A percentile compares a stretch with the other conserved stretches of the same genome.
Conservation (phyloP, 2,888 invertebrate species). For the Andrena praecox region DNA sequence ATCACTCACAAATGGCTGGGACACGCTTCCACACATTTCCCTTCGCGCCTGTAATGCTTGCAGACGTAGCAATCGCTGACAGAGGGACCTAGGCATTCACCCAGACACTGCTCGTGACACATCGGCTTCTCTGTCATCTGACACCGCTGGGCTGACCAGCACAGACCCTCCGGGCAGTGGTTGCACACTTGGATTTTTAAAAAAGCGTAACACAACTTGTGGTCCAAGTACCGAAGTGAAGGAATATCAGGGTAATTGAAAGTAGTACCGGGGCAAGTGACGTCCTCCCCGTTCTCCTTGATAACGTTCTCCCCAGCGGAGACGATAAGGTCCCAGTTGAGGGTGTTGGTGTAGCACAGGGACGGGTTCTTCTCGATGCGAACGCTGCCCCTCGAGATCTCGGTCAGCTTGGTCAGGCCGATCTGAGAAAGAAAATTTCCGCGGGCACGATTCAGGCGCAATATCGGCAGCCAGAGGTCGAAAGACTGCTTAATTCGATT, state of each 20-base stretch:
- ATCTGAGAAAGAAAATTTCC: constrained; percentile 86
- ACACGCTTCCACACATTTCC: constrained; percentile 88
- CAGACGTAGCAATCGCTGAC: constrained; percentile 90
- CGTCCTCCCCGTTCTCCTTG: constrained; percentile 74
- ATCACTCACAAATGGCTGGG: constrained; percentile 89
- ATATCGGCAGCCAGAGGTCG: constrained; percentile 62
- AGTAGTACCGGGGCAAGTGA: constrained; percentile 72
- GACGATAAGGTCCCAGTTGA: constrained; percentile 89
- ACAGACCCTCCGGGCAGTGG: constrained; percentile 86
- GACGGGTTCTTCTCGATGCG: constrained; percentile 91
- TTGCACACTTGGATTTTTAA: constrained; percentile 85
- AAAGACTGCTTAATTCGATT: constrained; percentile 75
- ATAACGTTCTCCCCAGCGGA: constrained; percentile 85
- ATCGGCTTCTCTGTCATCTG: constrained; percentile 85
- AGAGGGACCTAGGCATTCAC: constrained; percentile 89
- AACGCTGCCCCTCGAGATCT: constrained; percentile 93
- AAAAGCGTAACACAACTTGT: too few species aligned
- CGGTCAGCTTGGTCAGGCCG: constrained; percentile 89
- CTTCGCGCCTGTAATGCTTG: constrained; percentile 86
- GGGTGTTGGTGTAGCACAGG: constrained; percentile 91
- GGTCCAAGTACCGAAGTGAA: too few species aligned
- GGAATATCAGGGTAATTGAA: neutral
- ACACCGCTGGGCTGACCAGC: constrained; percentile 86
- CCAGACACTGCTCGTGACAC: constrained; percentile 92
- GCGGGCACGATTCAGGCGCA: constrained; percentile 38